A percentile compares a stretch with the other conserved stretches of the same genome.
These are phyloP conservation scores for Sebastes cheni DNA, from an alignment of 2,797 vertebrate genomes.

Conservation along the genomic window DNA sequence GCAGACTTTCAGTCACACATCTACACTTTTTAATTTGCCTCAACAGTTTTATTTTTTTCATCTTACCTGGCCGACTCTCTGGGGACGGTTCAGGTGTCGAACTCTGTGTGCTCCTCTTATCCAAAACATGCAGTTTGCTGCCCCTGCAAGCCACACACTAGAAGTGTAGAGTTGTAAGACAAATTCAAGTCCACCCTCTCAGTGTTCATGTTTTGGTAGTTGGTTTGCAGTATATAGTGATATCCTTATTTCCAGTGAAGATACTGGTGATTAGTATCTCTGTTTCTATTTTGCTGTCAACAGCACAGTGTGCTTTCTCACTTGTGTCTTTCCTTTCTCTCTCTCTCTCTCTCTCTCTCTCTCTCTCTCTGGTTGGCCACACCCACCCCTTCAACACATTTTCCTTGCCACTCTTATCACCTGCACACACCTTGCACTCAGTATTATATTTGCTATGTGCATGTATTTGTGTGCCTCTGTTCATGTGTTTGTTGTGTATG, in stretches of 20 bases:
- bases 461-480: background rate
- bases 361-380: constrained; percentile 37
- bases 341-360: background rate
- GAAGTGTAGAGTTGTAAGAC: background rate
- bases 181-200: background rate
- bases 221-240: background rate
- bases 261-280: background rate
- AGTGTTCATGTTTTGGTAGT: background rate
- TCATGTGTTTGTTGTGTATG: background rate
- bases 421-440: constrained; percentile 20
- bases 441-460: background rate
- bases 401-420: constrained; percentile 19
- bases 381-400: constrained; percentile 32
- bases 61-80: constrained; percentile 22
- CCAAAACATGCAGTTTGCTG: background rate
- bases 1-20: background rate
- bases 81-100: background rate
- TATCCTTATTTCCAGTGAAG: background rate
- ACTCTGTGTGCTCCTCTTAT: background rate
- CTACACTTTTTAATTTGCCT: background rate
- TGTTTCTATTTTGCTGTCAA: background rate
- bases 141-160: background rate
- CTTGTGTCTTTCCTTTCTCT: background rate
- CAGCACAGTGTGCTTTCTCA: background rate
- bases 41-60: background rate